A percentile compares a stretch with the other conserved stretches of the same genome.
These are phyloP conservation scores for Vidua macroura DNA, from an alignment of 2,113 vertebrate species.

Conservation along the genomic window DNA sequence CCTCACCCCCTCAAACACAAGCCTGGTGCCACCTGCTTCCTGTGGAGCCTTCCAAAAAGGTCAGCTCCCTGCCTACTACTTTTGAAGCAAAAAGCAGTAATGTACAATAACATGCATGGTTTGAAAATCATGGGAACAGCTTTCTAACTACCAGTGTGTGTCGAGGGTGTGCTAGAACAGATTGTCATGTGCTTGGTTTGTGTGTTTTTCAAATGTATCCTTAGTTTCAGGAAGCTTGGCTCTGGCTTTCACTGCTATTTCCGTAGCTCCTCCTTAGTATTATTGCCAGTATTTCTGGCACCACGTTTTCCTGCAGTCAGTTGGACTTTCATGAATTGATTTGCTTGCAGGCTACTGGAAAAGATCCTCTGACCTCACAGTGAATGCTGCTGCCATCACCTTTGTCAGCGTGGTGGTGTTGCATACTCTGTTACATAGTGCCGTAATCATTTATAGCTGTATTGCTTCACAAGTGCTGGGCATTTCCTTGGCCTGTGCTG, in stretches of 20 bases:
- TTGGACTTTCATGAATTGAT: not conserved
- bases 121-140: not conserved
- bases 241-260: not conserved
- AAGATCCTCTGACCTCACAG: not conserved
- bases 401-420: not conserved
- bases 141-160: not conserved
- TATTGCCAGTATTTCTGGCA: not conserved
- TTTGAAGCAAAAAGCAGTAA: not conserved
- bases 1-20: fast-evolving
- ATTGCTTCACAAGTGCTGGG: not conserved
- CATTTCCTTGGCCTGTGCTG: not conserved
- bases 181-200: not conserved
- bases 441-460: not conserved
- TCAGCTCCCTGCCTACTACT: not conserved
- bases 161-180: not conserved
- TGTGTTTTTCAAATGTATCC: not conserved
- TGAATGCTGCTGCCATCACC: not conserved
- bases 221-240: not conserved
- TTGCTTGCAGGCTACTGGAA: not conserved
- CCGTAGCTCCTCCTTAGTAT: not conserved
- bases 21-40: not conserved
- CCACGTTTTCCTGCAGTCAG: not conserved
- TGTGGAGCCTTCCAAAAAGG: fast-evolving
- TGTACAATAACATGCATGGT: not conserved
- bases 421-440: not conserved